Evolutionary conservation across 1,140 invertebrate genomes (phyloP), one percentile per base, ranked within the genome.

Genomic region (Asbolus verrucosus): DNA sequence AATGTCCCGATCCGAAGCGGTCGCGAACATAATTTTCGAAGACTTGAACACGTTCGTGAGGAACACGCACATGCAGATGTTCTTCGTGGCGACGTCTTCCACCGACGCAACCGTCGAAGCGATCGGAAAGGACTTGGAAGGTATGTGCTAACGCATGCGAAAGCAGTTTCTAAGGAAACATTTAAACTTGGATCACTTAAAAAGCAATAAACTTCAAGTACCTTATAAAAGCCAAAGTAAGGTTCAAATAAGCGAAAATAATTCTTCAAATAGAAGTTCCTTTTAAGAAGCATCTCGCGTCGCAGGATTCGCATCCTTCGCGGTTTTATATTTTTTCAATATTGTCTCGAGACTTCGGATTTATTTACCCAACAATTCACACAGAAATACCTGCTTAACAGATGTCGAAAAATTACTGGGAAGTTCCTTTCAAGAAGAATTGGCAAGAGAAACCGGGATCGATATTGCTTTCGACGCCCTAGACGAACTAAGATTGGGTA

Each of bases 391-490:
- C 81, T 84, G 31, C 27, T 30, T 54, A n/a, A 27, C 80, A 91
- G 90, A 88, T 75, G 85, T 88, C 9, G 87, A 88, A 73, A 81
- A 85, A 36, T 80, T 91, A 18, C 77, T 91, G n/a, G 90, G 89
- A 3, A 84, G 85, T 72, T 88, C 89, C 6, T 88, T 90, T 65
- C 89, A 90, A 78, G 79, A 81, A 18, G 85, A 88, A 66, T 82
- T 91, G 54, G 82, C 87, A 1, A 78, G 79, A 0, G 89, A 91
- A 80, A 90, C 88, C 16, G 89, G 88, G n/a, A 81, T 90, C 13
- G 88, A 90, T 72, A 81, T 87, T 6, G 87, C 87, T 33, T 76
- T 90, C 8, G 85, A 88, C 43, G 84, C 85, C 6, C 81, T 91
- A 18, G 77, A 84, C 13, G 87, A 89, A 75, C 84, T 91, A 11